Evolutionary conservation across 2,888 invertebrate species (phyloP).

Genomic region (Zaprionus obscuricornis): DNA sequence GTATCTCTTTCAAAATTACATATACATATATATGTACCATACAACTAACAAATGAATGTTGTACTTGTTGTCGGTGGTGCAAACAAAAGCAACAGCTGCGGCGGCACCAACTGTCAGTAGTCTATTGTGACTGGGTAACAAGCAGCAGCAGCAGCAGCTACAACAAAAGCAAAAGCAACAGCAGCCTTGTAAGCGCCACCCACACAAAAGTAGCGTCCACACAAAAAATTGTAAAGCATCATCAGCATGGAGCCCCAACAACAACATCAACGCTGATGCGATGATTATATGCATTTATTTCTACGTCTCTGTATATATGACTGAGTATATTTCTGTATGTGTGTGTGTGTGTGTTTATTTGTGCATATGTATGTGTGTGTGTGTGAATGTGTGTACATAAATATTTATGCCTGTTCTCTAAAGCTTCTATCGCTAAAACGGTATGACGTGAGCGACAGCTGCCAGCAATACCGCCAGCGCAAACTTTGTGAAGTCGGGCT

Average conservation of each 20-base stretch:
- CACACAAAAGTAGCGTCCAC: conserved; percentile 64
- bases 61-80: conserved; percentile 25
- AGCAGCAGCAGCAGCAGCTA: conserved; percentile 35
- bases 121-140: conserved; percentile 49
- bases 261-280: conserved; percentile 31
- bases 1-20: background rate
- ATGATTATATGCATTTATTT: conserved; percentile 35
- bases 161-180: conserved; percentile 10
- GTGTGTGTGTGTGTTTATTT: conserved; percentile 2
- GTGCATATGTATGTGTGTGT: conserved; percentile 1
- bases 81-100: conserved; percentile 68
- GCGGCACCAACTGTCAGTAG: conserved; percentile 14
- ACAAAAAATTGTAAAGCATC: conserved; percentile 62
- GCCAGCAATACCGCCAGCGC: conserved; percentile 41
- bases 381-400: conserved; percentile 1
- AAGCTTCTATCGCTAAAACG: conserved; percentile 26
- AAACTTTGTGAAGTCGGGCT: conserved; percentile 51
- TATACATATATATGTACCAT: conserved; percentile 8
- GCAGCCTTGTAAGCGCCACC: conserved; percentile 71
- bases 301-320: background rate
- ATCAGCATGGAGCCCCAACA: conserved; percentile 37
- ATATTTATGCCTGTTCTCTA: no score
- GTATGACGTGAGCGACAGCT: conserved; percentile 60
- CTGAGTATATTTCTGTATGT: conserved; percentile 1
- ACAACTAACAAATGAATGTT: conserved; percentile 30